phyloP scores from a whole-genome alignment of 2,888 invertebrate species.

The Philaethria dido region DNA sequence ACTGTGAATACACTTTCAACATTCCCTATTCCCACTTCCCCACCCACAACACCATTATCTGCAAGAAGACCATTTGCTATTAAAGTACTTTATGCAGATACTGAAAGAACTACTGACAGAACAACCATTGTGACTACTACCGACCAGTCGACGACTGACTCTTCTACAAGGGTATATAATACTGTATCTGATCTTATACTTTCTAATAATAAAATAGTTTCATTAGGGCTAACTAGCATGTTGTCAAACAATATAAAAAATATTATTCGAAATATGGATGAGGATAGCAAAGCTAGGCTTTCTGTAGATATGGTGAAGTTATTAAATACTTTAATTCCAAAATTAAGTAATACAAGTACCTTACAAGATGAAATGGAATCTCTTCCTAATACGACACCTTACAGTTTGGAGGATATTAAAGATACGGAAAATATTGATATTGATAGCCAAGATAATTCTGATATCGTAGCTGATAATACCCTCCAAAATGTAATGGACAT shows the following conservation, averaged over 20 bases:
- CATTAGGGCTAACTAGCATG: slow-evolving; percentile 82
- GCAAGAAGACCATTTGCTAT: slow-evolving; percentile 80
- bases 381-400: slow-evolving; percentile 73
- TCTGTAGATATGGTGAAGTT: slow-evolving; percentile 80
- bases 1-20: slow-evolving; percentile 61
- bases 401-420: slow-evolving; percentile 78
- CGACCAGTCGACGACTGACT: slow-evolving; percentile 72
- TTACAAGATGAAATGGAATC: slow-evolving; percentile 65
- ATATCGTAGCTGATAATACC: slow-evolving; percentile 55
- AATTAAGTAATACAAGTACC: slow-evolving; percentile 67
- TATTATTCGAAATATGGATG: slow-evolving; percentile 76
- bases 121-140: slow-evolving; percentile 67
- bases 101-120: slow-evolving; percentile 73
- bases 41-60: slow-evolving; percentile 70
- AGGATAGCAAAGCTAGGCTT: slow-evolving; percentile 74
- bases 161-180: slow-evolving; percentile 78
- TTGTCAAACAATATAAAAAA: slow-evolving; percentile 76
- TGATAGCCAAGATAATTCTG: slow-evolving; percentile 45
- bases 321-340: slow-evolving; percentile 78
- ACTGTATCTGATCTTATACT: slow-evolving; percentile 79
- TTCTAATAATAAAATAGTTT: slow-evolving; percentile 76
- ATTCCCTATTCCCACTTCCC: slow-evolving; percentile 52
- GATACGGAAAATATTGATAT: slow-evolving; percentile 73
- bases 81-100: slow-evolving; percentile 76
- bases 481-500: slow-evolving; percentile 63